These are phyloP conservation scores for Upupa epops DNA, from an alignment of 2,113 vertebrate genomes.

Conservation along the genomic window DNA sequence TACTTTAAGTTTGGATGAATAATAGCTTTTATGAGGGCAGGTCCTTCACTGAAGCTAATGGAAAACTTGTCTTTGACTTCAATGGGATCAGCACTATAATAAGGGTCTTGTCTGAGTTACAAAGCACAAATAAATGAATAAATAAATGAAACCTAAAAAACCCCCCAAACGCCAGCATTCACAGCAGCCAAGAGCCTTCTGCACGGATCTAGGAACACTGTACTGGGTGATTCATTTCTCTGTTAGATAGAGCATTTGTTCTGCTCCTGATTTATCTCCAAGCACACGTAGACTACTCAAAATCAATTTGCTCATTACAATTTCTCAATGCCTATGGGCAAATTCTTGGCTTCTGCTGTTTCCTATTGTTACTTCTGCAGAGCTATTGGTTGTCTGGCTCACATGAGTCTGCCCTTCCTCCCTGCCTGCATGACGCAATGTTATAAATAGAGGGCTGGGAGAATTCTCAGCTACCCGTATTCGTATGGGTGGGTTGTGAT, in stretches of 20 bases:
- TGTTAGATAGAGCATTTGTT: constrained; percentile 56
- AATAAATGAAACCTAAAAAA: background rate
- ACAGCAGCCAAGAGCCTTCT: constrained; percentile 33
- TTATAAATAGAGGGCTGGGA: background rate
- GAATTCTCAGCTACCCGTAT: background rate
- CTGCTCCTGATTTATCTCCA: constrained; percentile 58
- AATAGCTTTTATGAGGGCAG: constrained; percentile 26
- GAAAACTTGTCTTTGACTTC: constrained; percentile 16
- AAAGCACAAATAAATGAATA: background rate
- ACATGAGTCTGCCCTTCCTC: background rate
- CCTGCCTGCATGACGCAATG: fast-evolving
- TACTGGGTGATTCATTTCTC: constrained; percentile 41
- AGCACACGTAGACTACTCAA: constrained; percentile 54
- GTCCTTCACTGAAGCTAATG: background rate
- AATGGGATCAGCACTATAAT: background rate
- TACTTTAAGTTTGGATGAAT: background rate
- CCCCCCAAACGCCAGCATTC: background rate
- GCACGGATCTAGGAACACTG: constrained; percentile 23
- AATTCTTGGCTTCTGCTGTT: constrained; percentile 37
- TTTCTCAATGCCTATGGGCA: constrained; percentile 57
- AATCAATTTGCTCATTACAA: constrained; percentile 29
- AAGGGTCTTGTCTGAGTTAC: background rate
- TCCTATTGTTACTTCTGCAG: background rate
- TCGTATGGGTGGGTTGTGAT: background rate
- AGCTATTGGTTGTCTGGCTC: constrained; percentile 9